Percentiles rank a stretch among this genome's conserved stretches.
Evolutionary conservation across 1,140 invertebrate genomes (phyloP).

Genomic region (Nymphalis io): DNA sequence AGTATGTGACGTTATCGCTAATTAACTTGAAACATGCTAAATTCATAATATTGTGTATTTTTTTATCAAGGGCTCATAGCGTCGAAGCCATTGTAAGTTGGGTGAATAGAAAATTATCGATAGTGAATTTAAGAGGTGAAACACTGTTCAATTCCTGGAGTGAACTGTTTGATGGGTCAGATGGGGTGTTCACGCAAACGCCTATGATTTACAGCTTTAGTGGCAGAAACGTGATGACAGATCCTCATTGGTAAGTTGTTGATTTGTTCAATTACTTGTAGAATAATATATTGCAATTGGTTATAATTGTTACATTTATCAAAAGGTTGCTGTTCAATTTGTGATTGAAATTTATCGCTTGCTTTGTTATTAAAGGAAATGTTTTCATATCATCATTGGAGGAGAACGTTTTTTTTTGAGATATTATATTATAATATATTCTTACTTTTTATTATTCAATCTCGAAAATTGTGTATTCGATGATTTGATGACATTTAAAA

Average conservation of each 20-base stretch:
- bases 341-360: too few species aligned
- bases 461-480: too few species aligned
- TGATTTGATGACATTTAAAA: too few species aligned
- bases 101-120: constrained; percentile 92
- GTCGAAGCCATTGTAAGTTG: constrained; percentile 95
- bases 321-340: too few species aligned
- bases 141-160: constrained; percentile 97
- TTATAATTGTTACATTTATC: not conserved
- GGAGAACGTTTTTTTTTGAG: too few species aligned
- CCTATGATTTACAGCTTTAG: constrained; percentile 96
- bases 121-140: constrained; percentile 95
- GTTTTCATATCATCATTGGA: too few species aligned
- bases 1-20: not conserved
- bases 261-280: not conserved
- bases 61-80: constrained; percentile 87
- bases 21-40: not conserved
- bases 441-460: too few species aligned
- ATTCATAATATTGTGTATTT: not conserved
- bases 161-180: constrained; percentile 92
- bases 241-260: constrained; percentile 89
- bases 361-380: too few species aligned
- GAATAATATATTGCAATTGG: not conserved
- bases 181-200: constrained; percentile 91
- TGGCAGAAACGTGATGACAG: constrained; percentile 94
- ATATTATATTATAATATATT: too few species aligned